A percentile compares a stretch with the other conserved stretches of the same genome.
These are phyloP conservation scores for Pristionchus fissidentatus DNA, from an alignment of 2,888 invertebrate genomes.

Conservation along the genomic window DNA sequence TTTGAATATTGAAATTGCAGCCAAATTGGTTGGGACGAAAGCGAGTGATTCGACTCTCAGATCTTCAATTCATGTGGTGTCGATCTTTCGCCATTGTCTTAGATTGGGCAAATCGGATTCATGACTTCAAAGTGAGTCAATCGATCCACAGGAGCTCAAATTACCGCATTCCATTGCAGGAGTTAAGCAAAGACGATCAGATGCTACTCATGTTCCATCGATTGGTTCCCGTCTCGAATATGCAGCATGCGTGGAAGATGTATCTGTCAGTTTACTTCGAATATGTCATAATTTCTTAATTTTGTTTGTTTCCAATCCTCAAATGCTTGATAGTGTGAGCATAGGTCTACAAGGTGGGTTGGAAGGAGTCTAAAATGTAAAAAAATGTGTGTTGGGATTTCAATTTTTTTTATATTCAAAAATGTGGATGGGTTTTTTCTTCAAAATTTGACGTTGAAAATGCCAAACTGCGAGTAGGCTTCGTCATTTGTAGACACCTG, in stretches of 20 bases:
- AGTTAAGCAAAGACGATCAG: background rate
- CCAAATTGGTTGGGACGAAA: slow-evolving; percentile 9
- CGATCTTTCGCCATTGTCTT: slow-evolving; percentile 13
- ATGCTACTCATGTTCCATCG: slow-evolving; percentile 38
- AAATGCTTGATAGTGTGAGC: no score
- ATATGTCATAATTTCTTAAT: no score
- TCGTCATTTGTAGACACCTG: no score
- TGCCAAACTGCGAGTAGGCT: no score
- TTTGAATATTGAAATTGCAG: background rate
- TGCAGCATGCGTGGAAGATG: slow-evolving; percentile 21
- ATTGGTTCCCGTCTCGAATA: slow-evolving; percentile 40
- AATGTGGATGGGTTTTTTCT: no score
- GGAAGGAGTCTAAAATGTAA: no score
- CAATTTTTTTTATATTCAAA: no score
- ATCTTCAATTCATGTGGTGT: slow-evolving; percentile 46
- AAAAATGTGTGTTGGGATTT: no score
- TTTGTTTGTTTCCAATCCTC: no score
- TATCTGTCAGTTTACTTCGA: background rate
- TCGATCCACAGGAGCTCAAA: background rate
- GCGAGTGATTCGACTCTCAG: background rate
- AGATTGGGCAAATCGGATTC: slow-evolving; percentile 26
- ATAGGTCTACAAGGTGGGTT: no score
- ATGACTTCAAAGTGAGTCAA: slow-evolving; percentile 16
- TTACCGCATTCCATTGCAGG: background rate
- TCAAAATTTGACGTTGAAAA: no score